Evolutionary conservation across 1,140 invertebrate genomes (phyloP), one percentile per base, ranked within the genome.

Genomic region (Drosophila hydei): DNA sequence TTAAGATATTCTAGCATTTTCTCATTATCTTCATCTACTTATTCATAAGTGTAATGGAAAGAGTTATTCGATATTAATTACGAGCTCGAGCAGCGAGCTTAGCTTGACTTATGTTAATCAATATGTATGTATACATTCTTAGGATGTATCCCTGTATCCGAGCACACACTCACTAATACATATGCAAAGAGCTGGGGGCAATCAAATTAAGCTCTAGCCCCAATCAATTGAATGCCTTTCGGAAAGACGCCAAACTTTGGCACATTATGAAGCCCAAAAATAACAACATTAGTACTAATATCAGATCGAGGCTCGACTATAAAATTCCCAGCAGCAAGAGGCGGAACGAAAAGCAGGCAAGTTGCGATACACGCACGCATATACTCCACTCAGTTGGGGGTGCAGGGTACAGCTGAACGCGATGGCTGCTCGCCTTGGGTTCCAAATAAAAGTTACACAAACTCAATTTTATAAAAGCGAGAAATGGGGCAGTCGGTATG

Each of bases 391-490:
- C n/a, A 55, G 4, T 12, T 16, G 38, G 14, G 38, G 3, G 2
- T 0, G 19, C 54, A 56, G 52, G 52, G 52, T 56, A 42, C 12
- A 30, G 48, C 8, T 18, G 16, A 30, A 16, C 25, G 23, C n/a
- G 9, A 8, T 19, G 19, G 43, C 18, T 45, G 27, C 21, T 48
- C 33, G 50, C 27, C 16, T 56, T 43, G 54, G 9, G 38, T 16
- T 27, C 21, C 38, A 43, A 43, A 67, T 51, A 72, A 81, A 81
- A 83, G 79, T 83, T 78, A 75, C 75, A 70, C 56, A 83, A 81
- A 78, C 79, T 81, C 70, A 83, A 81, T 83, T 83, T 83, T 70
- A 19, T 65, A 50, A 71, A 77, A 74, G 70, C 55, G 30, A 52
- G n/a, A n/a, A n/a, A n/a, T n/a, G n/a, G n/a, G n/a, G n/a, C n/a